Evolutionary conservation across 2,888 invertebrate species (phyloP), one percentile per base, ranked within the genome.

Genomic region (Agrotis puta): DNA sequence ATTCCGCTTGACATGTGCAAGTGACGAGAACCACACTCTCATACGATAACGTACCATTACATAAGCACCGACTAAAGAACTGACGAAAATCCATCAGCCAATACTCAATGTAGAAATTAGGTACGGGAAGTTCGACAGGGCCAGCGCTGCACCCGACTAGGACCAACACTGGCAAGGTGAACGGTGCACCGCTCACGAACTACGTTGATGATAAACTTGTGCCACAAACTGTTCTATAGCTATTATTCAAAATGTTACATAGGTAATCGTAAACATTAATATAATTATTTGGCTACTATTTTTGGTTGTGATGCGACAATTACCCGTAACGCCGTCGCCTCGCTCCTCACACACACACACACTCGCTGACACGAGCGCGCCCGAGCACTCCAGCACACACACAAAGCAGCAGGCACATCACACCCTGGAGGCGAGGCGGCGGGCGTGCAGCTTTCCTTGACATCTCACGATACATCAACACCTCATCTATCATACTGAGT

Each of bases 251-350:
- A 61, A 61, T 22, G 56, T 62, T 70, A 51, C 54, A 57, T 62
- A 20, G 50, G 59, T 24, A 63, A 71, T 84, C 85, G 85, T 85
- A 84, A 82, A 85, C 84, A 68, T 68, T 73, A 50, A 48, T 66
- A 74, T 61, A 61, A 64, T 74, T 78, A 83, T 85, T 85, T 85
- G 82, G 84, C 71, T 81, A 79, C 62, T 79, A 74, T 75, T 79
- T 84, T 84, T 84, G 85, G 84, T 85, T 75, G 57, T 48, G 33
- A 72, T 77, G 59, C 56, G 48, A 72, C 61, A 47, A 69, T 69
- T 65, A 76, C 53, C 70, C 69, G 70, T 77, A 71, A 65, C 20
- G 39, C 50, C 27, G 27, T 45, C 66, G 48, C 64, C 71, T 62
- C 78, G 67, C 58, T 45, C 24, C 54, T 48, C 39, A 48, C 63